Percentiles rank a stretch among this genome's conserved stretches.
phyloP scores from a whole-genome alignment of 2,888 invertebrate genomes.

The Tiliacea citrago region DNA sequence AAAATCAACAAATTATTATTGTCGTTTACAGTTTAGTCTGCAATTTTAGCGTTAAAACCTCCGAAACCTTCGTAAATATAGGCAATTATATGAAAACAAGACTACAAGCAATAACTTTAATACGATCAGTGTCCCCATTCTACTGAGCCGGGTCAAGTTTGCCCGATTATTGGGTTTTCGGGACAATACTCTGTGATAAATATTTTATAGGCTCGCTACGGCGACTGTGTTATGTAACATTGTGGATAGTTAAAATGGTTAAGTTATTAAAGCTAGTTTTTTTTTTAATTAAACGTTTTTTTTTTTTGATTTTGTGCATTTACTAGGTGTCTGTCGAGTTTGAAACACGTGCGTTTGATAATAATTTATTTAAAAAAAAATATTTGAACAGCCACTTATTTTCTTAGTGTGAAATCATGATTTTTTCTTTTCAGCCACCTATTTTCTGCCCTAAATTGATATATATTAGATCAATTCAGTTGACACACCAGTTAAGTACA shows the following conservation, averaged over 20 bases:
- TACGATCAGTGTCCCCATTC: slow-evolving; percentile 41
- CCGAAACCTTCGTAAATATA: neutral
- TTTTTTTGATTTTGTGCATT: neutral
- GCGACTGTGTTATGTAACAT: slow-evolving; percentile 16
- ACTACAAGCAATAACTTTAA: slow-evolving; percentile 41
- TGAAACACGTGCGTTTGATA: neutral
- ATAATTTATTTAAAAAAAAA: neutral
- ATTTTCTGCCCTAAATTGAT: neutral
- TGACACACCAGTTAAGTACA: neutral
- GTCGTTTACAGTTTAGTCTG: neutral
- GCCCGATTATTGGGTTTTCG: slow-evolving; percentile 48
- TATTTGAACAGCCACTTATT: neutral
- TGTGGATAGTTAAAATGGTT: neutral
- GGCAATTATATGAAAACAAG: slow-evolving; percentile 13
- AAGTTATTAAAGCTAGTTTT: neutral
- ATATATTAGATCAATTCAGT: neutral
- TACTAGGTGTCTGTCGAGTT: neutral
- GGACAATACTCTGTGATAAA: slow-evolving; percentile 49
- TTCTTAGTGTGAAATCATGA: slow-evolving; percentile 3
- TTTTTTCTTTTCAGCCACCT: neutral
- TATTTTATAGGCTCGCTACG: slow-evolving; percentile 53
- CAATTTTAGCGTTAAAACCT: neutral
- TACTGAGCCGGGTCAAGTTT: slow-evolving; percentile 55
- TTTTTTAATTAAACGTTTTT: neutral
- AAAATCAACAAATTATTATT: no score